Evolutionary conservation across 1,140 invertebrate species (phyloP).

Genomic region (Camponotus vicinus): DNA sequence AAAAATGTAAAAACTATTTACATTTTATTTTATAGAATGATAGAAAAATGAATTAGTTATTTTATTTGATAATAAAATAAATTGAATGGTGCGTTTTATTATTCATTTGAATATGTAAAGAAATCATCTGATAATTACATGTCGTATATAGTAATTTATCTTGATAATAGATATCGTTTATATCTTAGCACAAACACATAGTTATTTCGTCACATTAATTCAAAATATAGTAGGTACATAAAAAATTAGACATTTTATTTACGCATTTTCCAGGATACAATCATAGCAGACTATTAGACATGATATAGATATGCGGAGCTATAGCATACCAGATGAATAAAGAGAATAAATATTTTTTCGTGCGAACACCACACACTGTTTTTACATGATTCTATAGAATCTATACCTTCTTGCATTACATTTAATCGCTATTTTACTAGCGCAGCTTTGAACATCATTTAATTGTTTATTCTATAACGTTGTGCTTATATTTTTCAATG

Average conservation of each 20-base stretch:
- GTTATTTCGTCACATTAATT: neutral
- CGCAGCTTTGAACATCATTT: conserved; percentile 30
- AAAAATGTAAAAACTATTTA: neutral
- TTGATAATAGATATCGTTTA: conserved; percentile 12
- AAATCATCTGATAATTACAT: neutral
- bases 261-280: conserved; percentile 36
- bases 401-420: neutral
- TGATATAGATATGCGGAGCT: conserved; percentile 16
- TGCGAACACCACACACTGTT: neutral
- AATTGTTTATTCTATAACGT: conserved; percentile 19
- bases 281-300: conserved; percentile 28
- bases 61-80: neutral
- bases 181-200: neutral
- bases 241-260: conserved; percentile 56
- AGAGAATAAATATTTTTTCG: conserved; percentile 18
- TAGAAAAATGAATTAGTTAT: neutral
- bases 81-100: neutral
- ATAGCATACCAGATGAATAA: conserved; percentile 7
- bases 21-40: neutral
- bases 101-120: neutral
- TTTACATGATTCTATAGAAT: neutral
- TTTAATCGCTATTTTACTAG: conserved; percentile 41
- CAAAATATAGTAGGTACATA: conserved; percentile 7
- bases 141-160: neutral
- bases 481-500: conserved; percentile 8